A percentile compares a stretch with the other conserved stretches of the same genome.
These are phyloP conservation scores for Trichopria drosophilae DNA, from an alignment of 2,888 invertebrate genomes.

Conservation along the genomic window DNA sequence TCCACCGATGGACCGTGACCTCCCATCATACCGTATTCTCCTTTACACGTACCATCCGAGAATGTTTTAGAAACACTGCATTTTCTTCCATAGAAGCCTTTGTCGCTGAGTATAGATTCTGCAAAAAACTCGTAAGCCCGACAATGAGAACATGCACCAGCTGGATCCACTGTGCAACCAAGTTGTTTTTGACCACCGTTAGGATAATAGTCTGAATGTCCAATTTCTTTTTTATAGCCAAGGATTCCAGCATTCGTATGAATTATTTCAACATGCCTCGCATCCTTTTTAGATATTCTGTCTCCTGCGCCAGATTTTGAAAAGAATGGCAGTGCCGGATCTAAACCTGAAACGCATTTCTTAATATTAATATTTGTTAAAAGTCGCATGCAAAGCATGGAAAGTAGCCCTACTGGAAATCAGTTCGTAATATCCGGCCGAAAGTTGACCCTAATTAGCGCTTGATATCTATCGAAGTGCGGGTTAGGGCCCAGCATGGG, in stretches of 20 bases:
- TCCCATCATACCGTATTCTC: constrained; percentile 27
- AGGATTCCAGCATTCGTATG: constrained; percentile 53
- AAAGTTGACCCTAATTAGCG: too few relatives aligned
- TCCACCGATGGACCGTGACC: constrained; percentile 17
- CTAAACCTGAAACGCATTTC: constrained; percentile 51
- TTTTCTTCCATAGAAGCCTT: constrained; percentile 32
- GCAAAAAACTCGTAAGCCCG: constrained; percentile 40
- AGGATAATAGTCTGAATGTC: constrained; percentile 55
- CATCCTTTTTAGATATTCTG: constrained; percentile 52
- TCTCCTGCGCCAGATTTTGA: constrained; percentile 34
- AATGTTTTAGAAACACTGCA: constrained; percentile 30
- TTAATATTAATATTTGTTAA: too few relatives aligned
- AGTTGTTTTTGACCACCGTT: constrained; percentile 53
- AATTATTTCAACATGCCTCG: constrained; percentile 53
- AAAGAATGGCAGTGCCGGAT: constrained; percentile 56
- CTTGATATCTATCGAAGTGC: too few relatives aligned
- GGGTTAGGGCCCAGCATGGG: too few relatives aligned
- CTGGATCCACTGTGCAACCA: constrained; percentile 41
- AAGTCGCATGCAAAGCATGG: too few relatives aligned
- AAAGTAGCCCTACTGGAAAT: too few relatives aligned
- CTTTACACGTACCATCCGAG: constrained; percentile 17
- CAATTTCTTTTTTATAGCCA: constrained; percentile 47
- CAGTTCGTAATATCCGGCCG: too few relatives aligned
- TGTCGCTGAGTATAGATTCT: constrained; percentile 35
- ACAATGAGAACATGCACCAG: constrained; percentile 41